phyloP scores from a whole-genome alignment of 2,888 invertebrate species.

The Tupiocoris notatus region DNA sequence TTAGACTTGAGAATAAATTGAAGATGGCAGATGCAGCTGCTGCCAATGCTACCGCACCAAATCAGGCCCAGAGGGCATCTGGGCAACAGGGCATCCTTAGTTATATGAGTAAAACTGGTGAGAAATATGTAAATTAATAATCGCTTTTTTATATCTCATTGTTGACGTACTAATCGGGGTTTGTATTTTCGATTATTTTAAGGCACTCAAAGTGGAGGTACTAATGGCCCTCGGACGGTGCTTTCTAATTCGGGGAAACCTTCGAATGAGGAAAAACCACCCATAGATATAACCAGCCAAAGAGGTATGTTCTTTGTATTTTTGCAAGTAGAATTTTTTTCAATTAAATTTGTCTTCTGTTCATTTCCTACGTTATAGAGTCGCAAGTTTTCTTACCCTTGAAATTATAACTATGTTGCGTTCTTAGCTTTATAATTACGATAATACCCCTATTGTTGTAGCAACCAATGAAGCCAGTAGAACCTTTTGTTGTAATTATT shows the following conservation, averaged over 20 bases:
- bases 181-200: no score
- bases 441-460: no score
- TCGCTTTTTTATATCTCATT: no score
- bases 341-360: not conserved
- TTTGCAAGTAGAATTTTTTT: not conserved
- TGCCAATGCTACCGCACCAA: not conserved
- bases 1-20: conserved; percentile 79
- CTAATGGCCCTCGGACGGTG: not conserved
- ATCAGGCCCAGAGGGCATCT: conserved; percentile 2
- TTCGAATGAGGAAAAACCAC: conserved; percentile 50
- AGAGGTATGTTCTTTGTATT: conserved; percentile 44
- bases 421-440: no score
- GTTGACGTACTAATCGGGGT: no score
- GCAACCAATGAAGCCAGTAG: no score
- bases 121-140: no score
- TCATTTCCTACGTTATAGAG: not conserved
- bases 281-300: conserved; percentile 52
- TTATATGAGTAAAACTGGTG: conserved; percentile 24
- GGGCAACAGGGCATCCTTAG: conserved; percentile 32
- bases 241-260: not conserved
- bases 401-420: no score
- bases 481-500: no score
- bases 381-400: no score
- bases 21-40: conserved; percentile 56
- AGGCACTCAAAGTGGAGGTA: not conserved